Percentiles rank a stretch among this genome's conserved stretches.
These are phyloP conservation scores for Proctacanthus coquilletti DNA, from an alignment of 1,140 invertebrate genomes.

Conservation along the genomic window DNA sequence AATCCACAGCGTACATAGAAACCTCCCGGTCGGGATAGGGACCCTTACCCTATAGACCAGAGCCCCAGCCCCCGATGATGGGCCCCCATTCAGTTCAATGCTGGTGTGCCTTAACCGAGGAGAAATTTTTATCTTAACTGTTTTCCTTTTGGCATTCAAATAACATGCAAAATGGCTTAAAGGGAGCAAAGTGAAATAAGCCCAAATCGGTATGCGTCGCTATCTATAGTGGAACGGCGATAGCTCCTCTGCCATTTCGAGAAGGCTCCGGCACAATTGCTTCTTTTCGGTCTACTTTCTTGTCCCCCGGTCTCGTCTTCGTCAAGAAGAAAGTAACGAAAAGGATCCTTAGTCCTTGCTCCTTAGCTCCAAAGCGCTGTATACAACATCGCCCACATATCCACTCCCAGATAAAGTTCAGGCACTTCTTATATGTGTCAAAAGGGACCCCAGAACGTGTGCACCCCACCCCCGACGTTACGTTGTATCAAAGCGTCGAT, in stretches of 20 bases:
- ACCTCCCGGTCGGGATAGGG: too few species aligned
- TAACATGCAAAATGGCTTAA: constrained; percentile 1
- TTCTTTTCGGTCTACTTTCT: neutral
- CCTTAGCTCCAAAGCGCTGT: neutral
- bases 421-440: neutral
- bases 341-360: too few species aligned
- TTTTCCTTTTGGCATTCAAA: constrained; percentile 1
- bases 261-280: neutral
- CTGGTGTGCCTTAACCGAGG: neutral
- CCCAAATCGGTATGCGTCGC: neutral
- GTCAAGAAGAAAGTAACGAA: neutral
- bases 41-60: too few species aligned
- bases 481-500: neutral
- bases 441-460: neutral
- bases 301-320: neutral
- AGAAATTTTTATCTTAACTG: constrained; percentile 1
- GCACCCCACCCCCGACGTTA: neutral
- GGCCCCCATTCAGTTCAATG: constrained; percentile 1
- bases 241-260: too few species aligned
- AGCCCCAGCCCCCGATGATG: too few species aligned
- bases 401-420: too few species aligned
- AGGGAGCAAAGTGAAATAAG: constrained; percentile 1
- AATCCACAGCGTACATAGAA: too few species aligned
- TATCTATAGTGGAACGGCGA: neutral
- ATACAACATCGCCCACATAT: neutral